Evolutionary conservation across 2,113 vertebrate genomes (phyloP).

Genomic region (Ophthalmolycus amberensis): DNA sequence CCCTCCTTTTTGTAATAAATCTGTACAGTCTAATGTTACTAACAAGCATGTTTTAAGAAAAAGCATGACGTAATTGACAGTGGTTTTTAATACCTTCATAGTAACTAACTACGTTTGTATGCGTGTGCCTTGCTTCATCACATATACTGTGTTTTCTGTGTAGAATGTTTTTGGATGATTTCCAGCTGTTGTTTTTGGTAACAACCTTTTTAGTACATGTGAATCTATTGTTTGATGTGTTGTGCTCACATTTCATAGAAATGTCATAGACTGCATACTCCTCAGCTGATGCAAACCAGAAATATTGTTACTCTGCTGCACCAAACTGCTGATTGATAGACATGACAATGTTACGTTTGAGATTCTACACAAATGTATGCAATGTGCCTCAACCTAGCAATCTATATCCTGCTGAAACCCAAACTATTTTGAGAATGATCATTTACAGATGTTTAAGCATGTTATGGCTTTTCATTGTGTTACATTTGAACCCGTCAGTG

Average conservation of each 20-base stretch:
- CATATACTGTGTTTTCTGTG: constrained; percentile 47
- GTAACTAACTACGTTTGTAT: constrained; percentile 64
- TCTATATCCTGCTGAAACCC: not conserved
- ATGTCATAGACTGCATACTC: not conserved
- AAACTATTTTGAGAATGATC: not conserved
- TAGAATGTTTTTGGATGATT: constrained; percentile 37
- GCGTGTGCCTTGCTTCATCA: constrained; percentile 68
- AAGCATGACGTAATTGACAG: constrained; percentile 65
- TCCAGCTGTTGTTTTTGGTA: not conserved
- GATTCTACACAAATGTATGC: constrained; percentile 8
- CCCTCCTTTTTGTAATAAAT: constrained; percentile 12
- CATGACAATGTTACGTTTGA: not conserved
- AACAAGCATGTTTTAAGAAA: constrained; percentile 72
- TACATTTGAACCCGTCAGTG: not conserved
- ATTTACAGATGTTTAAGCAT: constrained; percentile 12
- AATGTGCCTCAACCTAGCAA: not conserved
- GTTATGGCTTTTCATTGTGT: not conserved
- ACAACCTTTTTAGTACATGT: constrained; percentile 15
- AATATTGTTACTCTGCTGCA: constrained; percentile 1
- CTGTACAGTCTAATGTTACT: constrained; percentile 61
- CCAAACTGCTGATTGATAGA: constrained; percentile 25
- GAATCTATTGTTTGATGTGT: constrained; percentile 36
- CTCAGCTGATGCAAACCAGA: not conserved
- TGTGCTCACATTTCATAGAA: constrained; percentile 33
- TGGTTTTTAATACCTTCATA: constrained; percentile 36